Percentiles rank a stretch among this genome's conserved stretches.
Conservation (phyloP, 2,113 vertebrate genomes). For the Myrmophylax atrothorax region DNA sequence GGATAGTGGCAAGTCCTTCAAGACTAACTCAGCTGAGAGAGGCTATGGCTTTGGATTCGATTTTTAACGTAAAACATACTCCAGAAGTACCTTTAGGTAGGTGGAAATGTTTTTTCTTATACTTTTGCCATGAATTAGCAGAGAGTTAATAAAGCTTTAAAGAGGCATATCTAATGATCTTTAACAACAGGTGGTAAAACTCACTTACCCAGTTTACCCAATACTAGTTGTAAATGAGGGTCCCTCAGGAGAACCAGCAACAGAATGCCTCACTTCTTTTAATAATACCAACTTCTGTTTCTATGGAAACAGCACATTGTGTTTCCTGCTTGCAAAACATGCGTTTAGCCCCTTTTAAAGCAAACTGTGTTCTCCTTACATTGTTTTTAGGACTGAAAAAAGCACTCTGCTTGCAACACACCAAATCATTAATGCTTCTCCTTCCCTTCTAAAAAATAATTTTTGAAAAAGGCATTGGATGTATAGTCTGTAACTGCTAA, state of each 20-base stretch:
- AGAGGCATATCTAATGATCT: slow-evolving; percentile 33
- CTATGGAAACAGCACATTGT: slow-evolving; percentile 77
- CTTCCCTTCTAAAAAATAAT: neutral
- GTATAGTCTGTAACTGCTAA: neutral
- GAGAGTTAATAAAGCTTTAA: slow-evolving; percentile 45
- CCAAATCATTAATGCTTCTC: neutral
- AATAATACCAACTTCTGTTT: slow-evolving; percentile 73
- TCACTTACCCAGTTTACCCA: slow-evolving; percentile 24
- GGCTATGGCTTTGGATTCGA: neutral
- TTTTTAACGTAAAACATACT: slow-evolving; percentile 30
- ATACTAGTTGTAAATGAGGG: slow-evolving; percentile 60
- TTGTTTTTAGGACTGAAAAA: slow-evolving; percentile 36
- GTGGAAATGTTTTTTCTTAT: neutral
- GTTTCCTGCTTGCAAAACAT: slow-evolving; percentile 68
- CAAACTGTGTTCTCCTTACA: slow-evolving; percentile 49
- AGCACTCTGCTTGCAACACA: neutral
- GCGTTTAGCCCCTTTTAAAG: slow-evolving; percentile 69
- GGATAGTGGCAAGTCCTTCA: neutral
- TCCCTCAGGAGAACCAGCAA: slow-evolving; percentile 42
- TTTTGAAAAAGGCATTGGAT: neutral
- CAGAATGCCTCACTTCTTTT: slow-evolving; percentile 57
- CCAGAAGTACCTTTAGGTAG: neutral
- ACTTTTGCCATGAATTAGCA: slow-evolving; percentile 14
- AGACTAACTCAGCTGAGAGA: neutral
- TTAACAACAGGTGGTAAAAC: slow-evolving; percentile 48